A percentile compares a stretch with the other conserved stretches of the same genome.
Conservation (phyloP, 2,888 invertebrate genomes). For the Lamproptera curius region DNA sequence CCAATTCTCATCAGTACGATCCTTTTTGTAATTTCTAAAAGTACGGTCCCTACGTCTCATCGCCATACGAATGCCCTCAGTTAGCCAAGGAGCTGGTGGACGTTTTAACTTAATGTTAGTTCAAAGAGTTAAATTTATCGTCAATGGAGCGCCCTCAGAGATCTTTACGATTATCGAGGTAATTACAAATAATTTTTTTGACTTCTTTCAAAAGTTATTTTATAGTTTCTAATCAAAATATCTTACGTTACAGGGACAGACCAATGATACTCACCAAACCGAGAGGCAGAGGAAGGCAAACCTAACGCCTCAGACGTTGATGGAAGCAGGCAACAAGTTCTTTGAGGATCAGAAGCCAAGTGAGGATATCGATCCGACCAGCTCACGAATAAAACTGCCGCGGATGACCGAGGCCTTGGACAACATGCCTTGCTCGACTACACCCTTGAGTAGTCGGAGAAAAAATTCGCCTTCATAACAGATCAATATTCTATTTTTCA, state of each 20-base stretch:
- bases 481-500: too few relatives aligned
- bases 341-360: slow-evolving; percentile 31
- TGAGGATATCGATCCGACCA: slow-evolving; percentile 58
- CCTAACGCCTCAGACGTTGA: slow-evolving; percentile 33
- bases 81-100: too few relatives aligned
- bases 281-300: slow-evolving; percentile 53
- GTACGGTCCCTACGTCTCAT: too few relatives aligned
- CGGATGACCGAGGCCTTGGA: slow-evolving; percentile 69
- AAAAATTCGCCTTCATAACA: too few relatives aligned
- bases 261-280: slow-evolving; percentile 58
- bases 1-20: too few relatives aligned
- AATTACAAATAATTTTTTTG: too few relatives aligned
- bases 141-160: slow-evolving; percentile 69
- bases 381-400: slow-evolving; percentile 67
- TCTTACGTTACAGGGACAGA: slow-evolving; percentile 51
- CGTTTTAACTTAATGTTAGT: too few relatives aligned
- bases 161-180: slow-evolving; percentile 67
- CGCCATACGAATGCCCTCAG: too few relatives aligned
- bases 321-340: slow-evolving; percentile 34
- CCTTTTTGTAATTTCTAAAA: too few relatives aligned
- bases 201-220: too few relatives aligned
- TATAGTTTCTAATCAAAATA: slow-evolving; percentile 9
- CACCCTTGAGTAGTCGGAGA: slow-evolving; percentile 52
- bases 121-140: too few relatives aligned
- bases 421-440: slow-evolving; percentile 56